Evolutionary conservation across 1,140 invertebrate species (phyloP).

Genomic region (Halictus rubicundus): DNA sequence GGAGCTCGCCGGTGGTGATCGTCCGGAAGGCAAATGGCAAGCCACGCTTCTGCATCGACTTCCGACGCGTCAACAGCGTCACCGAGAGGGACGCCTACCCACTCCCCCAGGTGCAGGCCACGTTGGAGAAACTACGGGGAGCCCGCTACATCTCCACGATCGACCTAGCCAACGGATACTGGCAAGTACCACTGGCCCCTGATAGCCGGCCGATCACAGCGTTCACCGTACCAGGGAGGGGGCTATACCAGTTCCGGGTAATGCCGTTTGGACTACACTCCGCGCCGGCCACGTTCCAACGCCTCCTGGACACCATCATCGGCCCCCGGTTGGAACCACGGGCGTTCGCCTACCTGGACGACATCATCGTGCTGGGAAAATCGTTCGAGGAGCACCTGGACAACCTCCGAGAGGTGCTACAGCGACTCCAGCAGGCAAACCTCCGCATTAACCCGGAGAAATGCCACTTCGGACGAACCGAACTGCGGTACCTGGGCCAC

Average conservation of each 20-base stretch:
- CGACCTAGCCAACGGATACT: neutral
- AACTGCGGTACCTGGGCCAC: neutral
- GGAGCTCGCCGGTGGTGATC: slow-evolving; percentile 53
- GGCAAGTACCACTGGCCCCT: neutral
- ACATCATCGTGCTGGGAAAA: slow-evolving; percentile 60
- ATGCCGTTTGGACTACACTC: slow-evolving; percentile 4
- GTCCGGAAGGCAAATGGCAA: slow-evolving; percentile 51
- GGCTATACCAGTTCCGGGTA: neutral
- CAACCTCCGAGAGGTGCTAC: neutral
- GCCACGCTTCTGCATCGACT: slow-evolving; percentile 54
- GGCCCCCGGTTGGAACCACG: slow-evolving; percentile 57
- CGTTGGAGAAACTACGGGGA: neutral
- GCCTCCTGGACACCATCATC: slow-evolving; percentile 33
- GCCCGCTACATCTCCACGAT: neutral
- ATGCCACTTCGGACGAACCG: neutral
- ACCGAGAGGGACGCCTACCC: neutral
- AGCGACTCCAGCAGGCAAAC: neutral
- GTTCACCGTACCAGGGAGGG: slow-evolving; percentile 9
- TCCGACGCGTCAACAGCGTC: neutral
- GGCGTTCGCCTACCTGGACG: slow-evolving; percentile 65
- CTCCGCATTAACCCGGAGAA: slow-evolving; percentile 1
- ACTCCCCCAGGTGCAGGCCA: neutral
- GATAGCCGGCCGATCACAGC: neutral
- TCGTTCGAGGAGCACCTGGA: slow-evolving; percentile 28
- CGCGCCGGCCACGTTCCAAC: slow-evolving; percentile 13